A percentile compares a stretch with the other conserved stretches of the same genome.
phyloP scores from a whole-genome alignment of 2,888 invertebrate genomes.

The Volucella inflata region DNA sequence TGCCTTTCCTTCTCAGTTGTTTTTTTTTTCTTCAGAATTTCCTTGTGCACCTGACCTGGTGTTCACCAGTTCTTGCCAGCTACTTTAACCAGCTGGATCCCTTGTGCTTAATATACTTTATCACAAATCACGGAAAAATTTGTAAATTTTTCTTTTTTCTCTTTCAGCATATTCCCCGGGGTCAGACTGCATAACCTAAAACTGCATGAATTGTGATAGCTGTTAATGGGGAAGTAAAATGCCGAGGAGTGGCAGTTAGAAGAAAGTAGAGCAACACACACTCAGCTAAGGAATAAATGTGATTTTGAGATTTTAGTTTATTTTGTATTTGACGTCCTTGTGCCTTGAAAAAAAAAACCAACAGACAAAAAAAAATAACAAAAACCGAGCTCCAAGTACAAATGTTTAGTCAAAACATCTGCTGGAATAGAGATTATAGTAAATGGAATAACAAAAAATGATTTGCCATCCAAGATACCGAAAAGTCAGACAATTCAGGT shows the following conservation, averaged over 20 bases:
- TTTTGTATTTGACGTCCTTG: conserved; percentile 61
- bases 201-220: conserved; percentile 51
- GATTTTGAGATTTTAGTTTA: conserved; percentile 58
- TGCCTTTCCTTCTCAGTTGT: conserved; percentile 12
- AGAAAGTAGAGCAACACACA: conserved; percentile 49
- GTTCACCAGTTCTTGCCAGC: too few relatives aligned
- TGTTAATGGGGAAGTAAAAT: conserved; percentile 56
- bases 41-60: too few relatives aligned
- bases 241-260: conserved; percentile 46
- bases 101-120: too few relatives aligned
- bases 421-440: conserved; percentile 27
- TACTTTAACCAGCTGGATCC: too few relatives aligned
- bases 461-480: conserved; percentile 63
- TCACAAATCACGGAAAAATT: too few relatives aligned
- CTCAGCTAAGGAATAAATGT: conserved; percentile 55
- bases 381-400: too few relatives aligned
- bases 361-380: neutral
- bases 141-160: too few relatives aligned
- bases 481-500: conserved; percentile 54
- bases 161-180: conserved; percentile 29
- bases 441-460: conserved; percentile 53
- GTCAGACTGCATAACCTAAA: conserved; percentile 33
- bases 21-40: conserved; percentile 26
- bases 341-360: conserved; percentile 56
- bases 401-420: too few relatives aligned